Evolutionary conservation across 2,113 vertebrate species (phyloP).

Genomic region (Clarias magur): DNA sequence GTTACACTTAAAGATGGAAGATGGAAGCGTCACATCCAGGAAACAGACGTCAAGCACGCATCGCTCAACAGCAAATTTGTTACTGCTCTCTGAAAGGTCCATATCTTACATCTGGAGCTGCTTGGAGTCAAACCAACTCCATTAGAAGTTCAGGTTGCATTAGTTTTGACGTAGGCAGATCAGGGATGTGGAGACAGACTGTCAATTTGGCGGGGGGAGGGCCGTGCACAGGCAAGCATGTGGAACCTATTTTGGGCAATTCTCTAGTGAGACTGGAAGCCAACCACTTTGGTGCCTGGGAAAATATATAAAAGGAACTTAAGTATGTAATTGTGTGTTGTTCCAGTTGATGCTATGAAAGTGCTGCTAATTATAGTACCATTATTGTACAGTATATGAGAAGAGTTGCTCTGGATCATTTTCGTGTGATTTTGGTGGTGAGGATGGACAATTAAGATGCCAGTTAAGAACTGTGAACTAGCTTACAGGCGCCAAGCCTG

Average conservation of each 20-base stretch:
- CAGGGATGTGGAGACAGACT: constrained; percentile 42
- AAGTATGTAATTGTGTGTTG: constrained; percentile 64
- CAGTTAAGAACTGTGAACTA: not conserved
- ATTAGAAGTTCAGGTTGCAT: constrained; percentile 51
- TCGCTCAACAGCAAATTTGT: constrained; percentile 46
- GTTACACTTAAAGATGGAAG: not conserved
- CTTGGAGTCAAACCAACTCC: constrained; percentile 38
- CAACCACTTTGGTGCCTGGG: constrained; percentile 72
- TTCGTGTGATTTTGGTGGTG: constrained; percentile 33
- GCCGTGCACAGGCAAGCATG: constrained; percentile 68
- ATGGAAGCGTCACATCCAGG: constrained; percentile 19
- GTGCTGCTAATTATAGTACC: constrained; percentile 58
- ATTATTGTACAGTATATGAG: constrained; percentile 57
- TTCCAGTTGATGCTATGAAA: constrained; percentile 56
- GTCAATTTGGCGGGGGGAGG: constrained; percentile 40
- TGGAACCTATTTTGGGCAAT: constrained; percentile 82
- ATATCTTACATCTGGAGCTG: constrained; percentile 49
- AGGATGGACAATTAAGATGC: not conserved
- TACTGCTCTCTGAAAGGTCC: constrained; percentile 29
- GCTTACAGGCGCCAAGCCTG: not conserved
- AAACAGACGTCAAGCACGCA: constrained; percentile 36
- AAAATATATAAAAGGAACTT: constrained; percentile 80
- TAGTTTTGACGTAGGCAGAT: constrained; percentile 46
- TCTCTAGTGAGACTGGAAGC: constrained; percentile 74
- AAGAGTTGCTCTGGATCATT: constrained; percentile 37